A percentile compares a stretch with the other conserved stretches of the same genome.
Conservation (phyloP, 2,888 invertebrate species). For the Phyllotreta cruciferae region DNA sequence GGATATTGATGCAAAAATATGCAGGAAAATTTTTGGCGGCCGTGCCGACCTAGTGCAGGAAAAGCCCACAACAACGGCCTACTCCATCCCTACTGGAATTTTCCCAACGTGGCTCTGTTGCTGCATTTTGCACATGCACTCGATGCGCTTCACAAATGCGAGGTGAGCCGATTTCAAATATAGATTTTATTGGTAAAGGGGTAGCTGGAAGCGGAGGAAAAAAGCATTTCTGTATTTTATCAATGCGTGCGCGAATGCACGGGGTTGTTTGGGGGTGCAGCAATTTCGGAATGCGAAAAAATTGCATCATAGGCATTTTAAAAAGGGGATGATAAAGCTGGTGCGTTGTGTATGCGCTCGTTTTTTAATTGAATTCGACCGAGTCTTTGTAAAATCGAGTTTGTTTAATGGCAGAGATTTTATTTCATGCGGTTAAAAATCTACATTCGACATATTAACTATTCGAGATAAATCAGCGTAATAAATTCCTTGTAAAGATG, state of each 20-base stretch:
- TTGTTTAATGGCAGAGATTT: no score
- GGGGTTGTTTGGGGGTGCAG: slow-evolving; percentile 1
- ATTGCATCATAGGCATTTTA: not conserved
- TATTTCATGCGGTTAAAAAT: no score
- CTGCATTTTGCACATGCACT: slow-evolving; percentile 42
- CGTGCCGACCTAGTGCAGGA: slow-evolving; percentile 17
- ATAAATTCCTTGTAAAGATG: no score
- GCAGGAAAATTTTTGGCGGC: not conserved
- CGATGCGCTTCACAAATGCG: slow-evolving; percentile 37
- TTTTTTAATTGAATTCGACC: no score
- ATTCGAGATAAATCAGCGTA: no score
- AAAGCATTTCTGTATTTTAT: slow-evolving; percentile 15
- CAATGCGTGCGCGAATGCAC: slow-evolving; percentile 1
- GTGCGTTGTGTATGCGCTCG: no score
- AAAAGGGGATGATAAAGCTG: not conserved
- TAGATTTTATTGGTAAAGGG: slow-evolving; percentile 47
- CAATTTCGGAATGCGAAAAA: not conserved
- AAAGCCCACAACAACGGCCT: slow-evolving; percentile 34
- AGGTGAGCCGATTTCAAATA: slow-evolving; percentile 44
- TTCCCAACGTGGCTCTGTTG: slow-evolving; percentile 32
- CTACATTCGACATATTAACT: no score
- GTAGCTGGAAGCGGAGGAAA: slow-evolving; percentile 12
- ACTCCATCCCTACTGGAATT: slow-evolving; percentile 36
- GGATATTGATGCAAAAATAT: no score
- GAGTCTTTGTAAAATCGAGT: no score